Evolutionary conservation across 2,113 vertebrate genomes (phyloP).

Genomic region (Pachyramphus minor): DNA sequence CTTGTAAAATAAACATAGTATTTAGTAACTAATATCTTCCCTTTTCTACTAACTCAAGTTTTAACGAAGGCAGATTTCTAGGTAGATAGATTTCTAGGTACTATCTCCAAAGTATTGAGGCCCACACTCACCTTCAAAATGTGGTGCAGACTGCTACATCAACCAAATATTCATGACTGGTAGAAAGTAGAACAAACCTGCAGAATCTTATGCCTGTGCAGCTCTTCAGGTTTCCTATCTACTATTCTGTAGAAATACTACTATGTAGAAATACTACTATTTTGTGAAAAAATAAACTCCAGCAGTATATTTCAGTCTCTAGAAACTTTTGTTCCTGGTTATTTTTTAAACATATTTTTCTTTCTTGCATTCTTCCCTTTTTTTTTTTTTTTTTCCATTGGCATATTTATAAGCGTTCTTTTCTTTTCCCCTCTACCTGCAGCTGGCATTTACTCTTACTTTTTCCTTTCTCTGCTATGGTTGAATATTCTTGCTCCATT

Average conservation of each 20-base stretch:
- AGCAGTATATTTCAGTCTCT: background rate
- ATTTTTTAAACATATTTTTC: background rate
- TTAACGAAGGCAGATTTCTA: background rate
- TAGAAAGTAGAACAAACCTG: background rate
- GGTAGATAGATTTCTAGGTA: background rate
- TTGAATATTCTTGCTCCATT: slow-evolving; percentile 38
- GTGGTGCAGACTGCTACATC: background rate
- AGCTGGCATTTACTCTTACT: background rate
- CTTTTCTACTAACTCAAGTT: background rate
- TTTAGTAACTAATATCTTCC: background rate
- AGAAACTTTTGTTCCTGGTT: background rate
- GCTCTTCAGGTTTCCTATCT: background rate
- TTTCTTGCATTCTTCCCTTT: background rate
- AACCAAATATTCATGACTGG: background rate
- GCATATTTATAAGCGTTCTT: background rate
- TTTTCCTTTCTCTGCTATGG: background rate
- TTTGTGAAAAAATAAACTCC: background rate
- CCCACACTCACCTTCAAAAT: background rate
- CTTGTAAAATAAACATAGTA: background rate
- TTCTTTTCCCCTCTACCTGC: background rate
- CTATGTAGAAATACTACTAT: too few species aligned
- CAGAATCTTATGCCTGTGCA: background rate
- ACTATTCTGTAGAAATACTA: too few species aligned
- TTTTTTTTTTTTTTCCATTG: background rate
- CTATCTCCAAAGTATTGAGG: background rate